Base-by-base conservation (phyloP, 2,113 vertebrate genomes). In the Ictalurus furcatus region DNA sequence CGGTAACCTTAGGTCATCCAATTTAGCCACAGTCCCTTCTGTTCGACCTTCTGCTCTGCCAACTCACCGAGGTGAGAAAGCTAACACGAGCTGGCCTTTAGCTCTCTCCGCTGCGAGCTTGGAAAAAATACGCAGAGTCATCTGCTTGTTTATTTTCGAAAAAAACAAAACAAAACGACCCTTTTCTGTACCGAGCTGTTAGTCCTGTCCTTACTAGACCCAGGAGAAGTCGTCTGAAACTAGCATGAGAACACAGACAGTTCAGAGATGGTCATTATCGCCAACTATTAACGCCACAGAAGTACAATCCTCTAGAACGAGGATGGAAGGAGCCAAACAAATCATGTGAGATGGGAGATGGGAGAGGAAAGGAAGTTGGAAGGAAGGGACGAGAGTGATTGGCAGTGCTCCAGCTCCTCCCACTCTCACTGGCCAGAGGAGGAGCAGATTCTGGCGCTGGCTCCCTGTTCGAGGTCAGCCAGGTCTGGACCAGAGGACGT, bases 1-100 rank as follows among this genome's bases (percentile, higher is more conserved):
- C 88, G 91, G 91, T 93, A 95, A 94, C 95, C 94, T 94, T 90
- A 92, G 92, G 89, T 91, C 80, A 90, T 93, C 92, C 93, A 93
- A 92, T 93, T 93, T 94, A 92, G 93, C 91, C 92, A 90, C 91
- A 90, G 87, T 90, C 88, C 92, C 91, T 89, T 90, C 92, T 94
- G 92, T 92, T 91, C 89, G 82, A 92, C 91, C 93, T 91, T 91
- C 93, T 94, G 92, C 90, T 91, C 92, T 92, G 79, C 78, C 90
- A 8, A 65, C 84, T 90, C 88, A 12, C 54, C 25, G 13, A 81
- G 37, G 34, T 34, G 40, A 67, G 61, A 63, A 65, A 37, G 44
- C 19, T 17, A 79, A 40, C 56, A 3, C 34, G 34, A 8, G 74
- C 86, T 63, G 69, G 84, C 52, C 69, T 59, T 28, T 52, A 56